Percentiles rank a stretch among this genome's conserved stretches.
Conservation (phyloP, 2,888 invertebrate genomes). For the Cataglyphis rosenhaueri region DNA sequence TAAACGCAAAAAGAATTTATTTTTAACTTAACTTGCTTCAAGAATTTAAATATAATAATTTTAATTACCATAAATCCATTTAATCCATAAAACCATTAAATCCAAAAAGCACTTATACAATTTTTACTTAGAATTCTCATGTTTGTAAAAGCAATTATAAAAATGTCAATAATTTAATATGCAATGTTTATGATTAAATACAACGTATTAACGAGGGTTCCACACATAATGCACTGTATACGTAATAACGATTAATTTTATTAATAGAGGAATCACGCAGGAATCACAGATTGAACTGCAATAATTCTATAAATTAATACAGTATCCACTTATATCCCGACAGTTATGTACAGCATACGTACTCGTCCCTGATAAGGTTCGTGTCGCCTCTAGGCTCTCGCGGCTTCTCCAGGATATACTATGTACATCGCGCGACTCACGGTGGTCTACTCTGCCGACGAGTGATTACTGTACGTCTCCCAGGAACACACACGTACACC, state of each 20-base stretch:
- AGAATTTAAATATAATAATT: slow-evolving; percentile 4
- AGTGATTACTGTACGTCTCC: slow-evolving; percentile 57
- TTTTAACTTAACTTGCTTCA: slow-evolving; percentile 11
- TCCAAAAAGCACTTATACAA: not conserved
- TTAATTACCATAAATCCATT: too few species aligned
- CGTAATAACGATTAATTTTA: not conserved
- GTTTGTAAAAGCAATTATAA: not conserved
- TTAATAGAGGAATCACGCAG: slow-evolving; percentile 10
- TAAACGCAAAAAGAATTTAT: not conserved
- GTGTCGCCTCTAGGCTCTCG: slow-evolving; percentile 38
- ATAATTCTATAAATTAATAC: slow-evolving; percentile 46
- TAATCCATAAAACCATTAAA: too few species aligned
- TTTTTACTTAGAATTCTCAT: not conserved
- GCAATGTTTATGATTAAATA: slow-evolving; percentile 18
- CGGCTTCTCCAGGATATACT: slow-evolving; percentile 32
- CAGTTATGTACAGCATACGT: slow-evolving; percentile 29
- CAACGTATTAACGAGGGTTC: not conserved
- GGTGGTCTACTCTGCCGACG: slow-evolving; percentile 59
- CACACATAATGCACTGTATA: not conserved
- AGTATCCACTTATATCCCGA: slow-evolving; percentile 9
- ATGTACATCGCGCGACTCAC: slow-evolving; percentile 49
- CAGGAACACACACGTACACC: slow-evolving; percentile 41
- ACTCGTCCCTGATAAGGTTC: slow-evolving; percentile 34
- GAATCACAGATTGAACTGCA: slow-evolving; percentile 32
- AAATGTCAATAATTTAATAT: not conserved